These are phyloP conservation scores for Erinaceus europaeus DNA, from an alignment of 2,113 vertebrate genomes.

Conservation along the genomic window DNA sequence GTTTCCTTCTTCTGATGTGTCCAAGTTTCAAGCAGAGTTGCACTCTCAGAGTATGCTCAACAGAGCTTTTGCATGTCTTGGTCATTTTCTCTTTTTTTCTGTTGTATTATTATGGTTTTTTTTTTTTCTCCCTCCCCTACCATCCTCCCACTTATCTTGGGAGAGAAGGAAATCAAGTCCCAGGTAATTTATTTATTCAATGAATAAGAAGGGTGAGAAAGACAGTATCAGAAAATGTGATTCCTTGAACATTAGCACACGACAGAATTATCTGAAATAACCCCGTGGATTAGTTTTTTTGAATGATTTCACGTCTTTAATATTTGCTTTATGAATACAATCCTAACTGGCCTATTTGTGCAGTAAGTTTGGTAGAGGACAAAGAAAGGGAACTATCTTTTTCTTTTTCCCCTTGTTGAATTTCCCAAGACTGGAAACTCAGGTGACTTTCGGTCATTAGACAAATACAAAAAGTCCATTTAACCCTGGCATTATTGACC, in stretches of 20 bases:
- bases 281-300: background rate
- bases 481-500: constrained; percentile 17
- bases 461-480: constrained; percentile 21
- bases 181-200: background rate
- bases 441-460: background rate
- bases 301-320: background rate
- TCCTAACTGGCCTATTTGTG: background rate
- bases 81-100: background rate
- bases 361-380: too few relatives aligned
- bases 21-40: too few relatives aligned
- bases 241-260: background rate
- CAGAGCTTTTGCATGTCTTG: background rate
- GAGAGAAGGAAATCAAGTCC: background rate
- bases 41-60: too few relatives aligned
- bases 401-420: background rate
- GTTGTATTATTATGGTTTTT: rapidly evolving
- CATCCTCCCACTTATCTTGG: background rate
- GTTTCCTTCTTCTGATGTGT: background rate
- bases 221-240: background rate
- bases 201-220: background rate
- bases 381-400: too few relatives aligned
- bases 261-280: background rate
- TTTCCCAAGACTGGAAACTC: background rate
- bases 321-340: background rate
- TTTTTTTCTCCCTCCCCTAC: background rate